phyloP scores from a whole-genome alignment of 2,797 vertebrate genomes.

The Steatocranus sp. region DNA sequence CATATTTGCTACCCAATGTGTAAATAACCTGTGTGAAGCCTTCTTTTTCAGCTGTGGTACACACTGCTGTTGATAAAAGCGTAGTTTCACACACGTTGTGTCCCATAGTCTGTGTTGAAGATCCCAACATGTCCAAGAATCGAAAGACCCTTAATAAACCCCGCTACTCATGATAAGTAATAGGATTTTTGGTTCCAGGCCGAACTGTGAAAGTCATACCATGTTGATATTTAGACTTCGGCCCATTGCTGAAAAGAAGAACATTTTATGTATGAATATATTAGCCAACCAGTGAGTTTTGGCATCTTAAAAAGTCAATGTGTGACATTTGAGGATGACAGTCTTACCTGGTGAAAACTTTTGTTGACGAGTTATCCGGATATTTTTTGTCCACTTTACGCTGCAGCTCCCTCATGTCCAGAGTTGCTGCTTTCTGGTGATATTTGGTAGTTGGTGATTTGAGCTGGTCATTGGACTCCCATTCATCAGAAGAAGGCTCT shows the following conservation, averaged over 20 bases:
- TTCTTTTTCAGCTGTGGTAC: background rate
- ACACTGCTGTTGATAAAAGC: constrained; percentile 4
- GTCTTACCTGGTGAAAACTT: constrained; percentile 58
- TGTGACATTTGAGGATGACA: background rate
- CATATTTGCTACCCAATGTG: background rate
- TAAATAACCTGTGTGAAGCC: background rate
- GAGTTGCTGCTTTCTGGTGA: constrained; percentile 19
- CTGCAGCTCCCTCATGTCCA: constrained; percentile 72
- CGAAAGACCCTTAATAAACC: constrained; percentile 8
- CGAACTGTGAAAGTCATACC: constrained; percentile 77
- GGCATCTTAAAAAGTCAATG: background rate
- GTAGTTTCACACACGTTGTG: background rate
- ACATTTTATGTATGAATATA: background rate
- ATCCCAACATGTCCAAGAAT: background rate
- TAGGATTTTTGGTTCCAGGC: constrained; percentile 77
- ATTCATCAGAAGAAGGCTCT: constrained; percentile 68
- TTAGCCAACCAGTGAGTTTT: background rate
- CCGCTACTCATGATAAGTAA: constrained; percentile 62
- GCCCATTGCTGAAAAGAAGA: constrained; percentile 58
- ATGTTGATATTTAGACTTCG: constrained; percentile 58
- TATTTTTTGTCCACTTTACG: constrained; percentile 55
- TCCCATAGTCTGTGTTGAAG: background rate
- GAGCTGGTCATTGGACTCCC: constrained; percentile 37
- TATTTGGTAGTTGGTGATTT: background rate
- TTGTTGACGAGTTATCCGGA: constrained; percentile 25